Evolutionary conservation across 2,113 vertebrate genomes (phyloP), one percentile per base, ranked within the genome.

Genomic region (Sebastes schlegelii): DNA sequence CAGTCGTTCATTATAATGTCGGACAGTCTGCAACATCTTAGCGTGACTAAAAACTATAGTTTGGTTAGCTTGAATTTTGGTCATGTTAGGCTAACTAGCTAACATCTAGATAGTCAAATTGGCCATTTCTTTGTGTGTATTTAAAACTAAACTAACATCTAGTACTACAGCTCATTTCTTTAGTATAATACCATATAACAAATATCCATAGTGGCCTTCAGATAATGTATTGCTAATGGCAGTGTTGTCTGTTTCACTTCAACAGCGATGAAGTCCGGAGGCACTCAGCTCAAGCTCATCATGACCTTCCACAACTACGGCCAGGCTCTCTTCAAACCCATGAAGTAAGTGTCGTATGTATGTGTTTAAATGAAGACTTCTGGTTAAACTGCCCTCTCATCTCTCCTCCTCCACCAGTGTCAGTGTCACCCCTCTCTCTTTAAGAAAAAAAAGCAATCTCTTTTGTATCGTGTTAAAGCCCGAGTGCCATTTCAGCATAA

Each of bases 251-350:
- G 62, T 84, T 89, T 85, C 5, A 46, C 62, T 64, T 75, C 70
- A 52, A 75, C 95, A 99, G 98, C 97, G 1, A 99, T 99, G 98
- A 99, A 99, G 92, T 99, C 98, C 0, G 98, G 98, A 92, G 98
- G 98, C 85, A 99, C 98, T 0, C 98, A 99, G 89, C 96, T 99
- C 82, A 99, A 99, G 91, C 96, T 99, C 93, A 98, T 99, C 95
- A 97, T 99, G 98, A 99, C 98, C 34, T 99, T 99, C 96, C 98
- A 99, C 92, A 99, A 99, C 92, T 99, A 99, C 2, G 98, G 98
- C 65, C 98, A 99, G 87, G 98, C 98, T 0, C 94, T 99, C 84
- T 99, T 99, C 87, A 99, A 99, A 87, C 98, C 98, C 58, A 99
- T 99, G 98, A 99, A 99, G 98, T 99, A 96, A 98, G 98, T 78